Evolutionary conservation across 2,888 invertebrate species (phyloP).

Genomic region (Nephrotoma guestfalica): DNA sequence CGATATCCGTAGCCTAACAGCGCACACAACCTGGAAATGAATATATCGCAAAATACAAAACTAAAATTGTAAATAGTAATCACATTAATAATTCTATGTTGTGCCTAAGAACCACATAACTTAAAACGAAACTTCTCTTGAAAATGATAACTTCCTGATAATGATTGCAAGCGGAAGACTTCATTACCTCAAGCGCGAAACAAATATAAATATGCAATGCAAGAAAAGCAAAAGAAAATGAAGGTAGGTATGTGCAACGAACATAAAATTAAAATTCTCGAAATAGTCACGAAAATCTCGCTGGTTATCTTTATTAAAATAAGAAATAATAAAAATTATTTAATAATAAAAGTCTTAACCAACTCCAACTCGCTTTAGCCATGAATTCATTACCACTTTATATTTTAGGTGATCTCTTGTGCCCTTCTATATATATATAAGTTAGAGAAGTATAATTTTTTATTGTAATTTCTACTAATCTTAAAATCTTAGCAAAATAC

Average conservation of each 20-base stretch:
- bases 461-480: neutral
- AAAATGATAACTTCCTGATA: neutral
- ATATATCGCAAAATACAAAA: neutral
- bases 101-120: neutral
- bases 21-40: neutral
- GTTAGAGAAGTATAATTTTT: no score
- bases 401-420: neutral
- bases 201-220: neutral
- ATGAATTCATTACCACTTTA: neutral
- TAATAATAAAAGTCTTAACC: neutral
- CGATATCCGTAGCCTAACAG: neutral
- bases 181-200: neutral
- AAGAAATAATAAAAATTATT: neutral
- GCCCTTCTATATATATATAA: neutral
- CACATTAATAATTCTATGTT: no score
- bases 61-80: no score
- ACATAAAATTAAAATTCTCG: neutral
- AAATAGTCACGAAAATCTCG: neutral
- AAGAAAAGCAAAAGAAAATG: neutral
- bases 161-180: neutral
- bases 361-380: neutral
- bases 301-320: neutral
- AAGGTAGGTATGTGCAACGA: neutral
- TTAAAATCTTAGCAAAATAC: neutral
- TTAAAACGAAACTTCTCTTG: neutral